Base-by-base conservation (phyloP, 2,113 vertebrate species). In the Gasterosteus aculeatus region DNA sequence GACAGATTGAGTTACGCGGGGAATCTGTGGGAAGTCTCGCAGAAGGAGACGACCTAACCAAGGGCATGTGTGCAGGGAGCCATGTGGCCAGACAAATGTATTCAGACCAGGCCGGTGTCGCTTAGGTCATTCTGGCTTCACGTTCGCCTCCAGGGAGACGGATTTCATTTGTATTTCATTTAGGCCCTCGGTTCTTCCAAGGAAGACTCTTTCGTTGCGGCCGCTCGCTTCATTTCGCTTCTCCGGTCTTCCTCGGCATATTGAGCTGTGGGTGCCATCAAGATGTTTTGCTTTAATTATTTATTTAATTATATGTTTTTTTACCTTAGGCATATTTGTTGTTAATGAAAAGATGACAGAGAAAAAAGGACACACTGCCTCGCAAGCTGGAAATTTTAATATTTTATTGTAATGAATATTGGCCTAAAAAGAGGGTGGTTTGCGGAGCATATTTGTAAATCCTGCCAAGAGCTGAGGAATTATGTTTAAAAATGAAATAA, bases 1-100 rank as follows among this genome's bases (percentile, higher is more conserved):
- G 69, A 87, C 92, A 92, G 88, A 91, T 90, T 90, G 89, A 87
- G 90, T 91, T 90, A 89, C 84, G 59, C 75, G 61, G 46, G 46
- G 85, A 89, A 89, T 92, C 81, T 91, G 87, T 86, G 85, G 91
- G 78, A 89, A 90, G 82, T 79, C 88, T 87, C 53, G 14, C 54
- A 59, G 69, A 57, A 85, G 82, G 86, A 89, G 87, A 88, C 81
- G 53, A 78, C 69, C 80, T 92, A 92, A 92, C 82, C 83, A 92
- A 76, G 88, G 81, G 89, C 90, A 92, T 91, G 86, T 92, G 92
- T 92, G 88, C 74, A 62, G 49, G 72, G 63, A 82, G 84, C 85
- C 56, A 81, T 78, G 84, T 67, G 80, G 83, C 70, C 82, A 77
- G 85, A 88, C 84, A 79, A 82, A 85, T 79, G 81, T 85, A 84